Percentiles rank a stretch among this genome's conserved stretches.
These are phyloP conservation scores for Talpa occidentalis DNA, from an alignment of 2,113 vertebrate species.

Conservation along the genomic window DNA sequence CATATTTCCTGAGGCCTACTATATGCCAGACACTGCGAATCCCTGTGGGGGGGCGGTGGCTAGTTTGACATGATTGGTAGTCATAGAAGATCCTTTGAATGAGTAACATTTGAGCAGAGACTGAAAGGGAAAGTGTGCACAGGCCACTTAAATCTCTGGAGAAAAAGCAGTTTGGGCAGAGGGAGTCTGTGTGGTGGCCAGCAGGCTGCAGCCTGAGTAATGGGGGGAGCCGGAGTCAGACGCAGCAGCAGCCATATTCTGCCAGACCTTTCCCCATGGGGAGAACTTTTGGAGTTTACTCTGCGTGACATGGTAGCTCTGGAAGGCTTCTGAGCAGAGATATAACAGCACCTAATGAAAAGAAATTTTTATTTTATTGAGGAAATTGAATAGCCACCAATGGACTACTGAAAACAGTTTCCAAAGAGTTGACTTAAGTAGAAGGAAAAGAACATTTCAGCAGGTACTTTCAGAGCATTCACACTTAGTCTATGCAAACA, in stretches of 20 bases:
- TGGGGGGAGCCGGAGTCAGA: not conserved
- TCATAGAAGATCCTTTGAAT: not conserved
- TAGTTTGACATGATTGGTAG: not conserved
- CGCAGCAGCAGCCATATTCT: not conserved
- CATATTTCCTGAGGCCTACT: not conserved
- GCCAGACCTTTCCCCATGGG: not conserved
- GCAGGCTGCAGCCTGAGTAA: not conserved
- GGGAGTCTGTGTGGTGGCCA: not conserved
- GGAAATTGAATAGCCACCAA: not conserved
- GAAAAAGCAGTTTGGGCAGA: not conserved
- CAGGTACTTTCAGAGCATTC: not conserved
- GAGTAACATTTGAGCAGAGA: not conserved
- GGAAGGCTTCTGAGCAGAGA: not conserved
- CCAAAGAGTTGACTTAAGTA: not conserved
- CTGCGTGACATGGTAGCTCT: not conserved
- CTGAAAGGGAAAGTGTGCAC: not conserved
- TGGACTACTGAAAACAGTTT: not conserved
- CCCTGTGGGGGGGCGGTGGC: not conserved
- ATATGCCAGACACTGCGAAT: too few species aligned
- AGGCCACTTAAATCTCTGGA: not conserved
- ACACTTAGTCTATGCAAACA: not conserved
- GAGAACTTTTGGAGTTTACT: not conserved
- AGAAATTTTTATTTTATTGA: constrained; percentile 21
- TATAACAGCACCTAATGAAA: not conserved
- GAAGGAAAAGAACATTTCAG: not conserved